These are phyloP conservation scores for Sphecodes monilicornis DNA, from an alignment of 2,888 invertebrate species.

Conservation along the genomic window DNA sequence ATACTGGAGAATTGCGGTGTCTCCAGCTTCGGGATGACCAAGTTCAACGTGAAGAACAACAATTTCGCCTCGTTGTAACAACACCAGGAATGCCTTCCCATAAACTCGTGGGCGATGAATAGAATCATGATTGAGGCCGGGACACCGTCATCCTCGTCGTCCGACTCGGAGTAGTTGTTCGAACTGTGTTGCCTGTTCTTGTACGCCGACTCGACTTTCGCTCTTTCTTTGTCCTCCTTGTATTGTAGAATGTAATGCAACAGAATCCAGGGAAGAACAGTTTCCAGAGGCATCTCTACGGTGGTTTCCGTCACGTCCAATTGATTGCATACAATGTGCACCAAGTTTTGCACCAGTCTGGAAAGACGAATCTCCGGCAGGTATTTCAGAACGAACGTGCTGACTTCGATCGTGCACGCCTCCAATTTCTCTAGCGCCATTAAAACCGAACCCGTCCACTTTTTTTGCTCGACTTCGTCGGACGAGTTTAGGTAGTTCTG, in stretches of 20 bases:
- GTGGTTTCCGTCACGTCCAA: slow-evolving; percentile 89
- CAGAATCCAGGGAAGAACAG: slow-evolving; percentile 93
- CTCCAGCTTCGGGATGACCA: slow-evolving; percentile 89
- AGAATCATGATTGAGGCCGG: slow-evolving; percentile 91
- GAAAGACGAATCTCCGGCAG: slow-evolving; percentile 87
- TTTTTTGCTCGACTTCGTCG: slow-evolving; percentile 82
- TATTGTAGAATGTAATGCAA: slow-evolving; percentile 91
- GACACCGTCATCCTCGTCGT: slow-evolving; percentile 86
- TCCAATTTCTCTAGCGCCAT: slow-evolving; percentile 85
- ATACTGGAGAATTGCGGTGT: slow-evolving; percentile 88
- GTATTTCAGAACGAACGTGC: slow-evolving; percentile 84
- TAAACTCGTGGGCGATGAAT: slow-evolving; percentile 93
- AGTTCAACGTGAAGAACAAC: slow-evolving; percentile 91
- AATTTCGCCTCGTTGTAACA: slow-evolving; percentile 91
- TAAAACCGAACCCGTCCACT: slow-evolving; percentile 85
- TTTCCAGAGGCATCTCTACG: slow-evolving; percentile 88
- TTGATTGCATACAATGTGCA: slow-evolving; percentile 91
- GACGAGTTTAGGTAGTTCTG: slow-evolving; percentile 86
- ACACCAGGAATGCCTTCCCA: slow-evolving; percentile 93
- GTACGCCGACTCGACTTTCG: slow-evolving; percentile 79
- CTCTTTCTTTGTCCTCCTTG: slow-evolving; percentile 89
- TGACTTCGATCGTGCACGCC: slow-evolving; percentile 86
- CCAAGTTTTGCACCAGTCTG: slow-evolving; percentile 90
- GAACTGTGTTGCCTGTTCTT: slow-evolving; percentile 72
- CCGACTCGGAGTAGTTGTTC: slow-evolving; percentile 80